Evolutionary conservation across 2,888 invertebrate species (phyloP), one percentile per base, ranked within the genome.

Genomic region (Eupithecia abbreviata): DNA sequence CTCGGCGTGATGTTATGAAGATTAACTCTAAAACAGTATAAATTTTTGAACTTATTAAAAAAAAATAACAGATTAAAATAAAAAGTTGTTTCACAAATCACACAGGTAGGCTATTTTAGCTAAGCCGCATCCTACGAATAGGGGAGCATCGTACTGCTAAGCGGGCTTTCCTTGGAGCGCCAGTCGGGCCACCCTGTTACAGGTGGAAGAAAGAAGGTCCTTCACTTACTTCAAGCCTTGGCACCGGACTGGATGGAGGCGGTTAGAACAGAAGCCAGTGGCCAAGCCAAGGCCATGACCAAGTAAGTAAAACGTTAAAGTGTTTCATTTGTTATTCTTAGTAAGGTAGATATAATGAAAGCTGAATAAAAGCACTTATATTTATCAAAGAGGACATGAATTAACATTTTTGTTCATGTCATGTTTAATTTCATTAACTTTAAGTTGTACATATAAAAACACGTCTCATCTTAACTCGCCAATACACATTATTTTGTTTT

Each of bases 21-120:
- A 76, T 74, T n/a, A 79, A 47, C 62, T 76, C 82, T 82, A 30
- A 71, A 77, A 74, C 15, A 68, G 13, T 45, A 62, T 68, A 67
- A 2, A 62, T 7, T 45, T 42, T 74, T 30, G 0, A 30, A 30
- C 30, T 30, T 1, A 30, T 30, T 30, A 30, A 30, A n/a, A n/a
- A n/a, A n/a, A n/a, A 30, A 30, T 30, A 1, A 30, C 30, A 30
- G 30, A 30, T 30, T 1, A 30, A 30, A 30, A 30, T 30, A 30
- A 18, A 55, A 55, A 42, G 12, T 71, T 10, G 41, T 15, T 42
- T 66, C 7, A 66, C 0, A 66, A 66, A 66, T 71, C 4, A 10
- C 62, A 18, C 3, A 58, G 55, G 10, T 9, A 58, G 55, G 10
- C 18, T 58, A 9, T 4, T n/a, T 12, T 9, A 18, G 9, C 55